Conservation (phyloP, 2,888 invertebrate genomes). For the Tetragonisca angustula region DNA sequence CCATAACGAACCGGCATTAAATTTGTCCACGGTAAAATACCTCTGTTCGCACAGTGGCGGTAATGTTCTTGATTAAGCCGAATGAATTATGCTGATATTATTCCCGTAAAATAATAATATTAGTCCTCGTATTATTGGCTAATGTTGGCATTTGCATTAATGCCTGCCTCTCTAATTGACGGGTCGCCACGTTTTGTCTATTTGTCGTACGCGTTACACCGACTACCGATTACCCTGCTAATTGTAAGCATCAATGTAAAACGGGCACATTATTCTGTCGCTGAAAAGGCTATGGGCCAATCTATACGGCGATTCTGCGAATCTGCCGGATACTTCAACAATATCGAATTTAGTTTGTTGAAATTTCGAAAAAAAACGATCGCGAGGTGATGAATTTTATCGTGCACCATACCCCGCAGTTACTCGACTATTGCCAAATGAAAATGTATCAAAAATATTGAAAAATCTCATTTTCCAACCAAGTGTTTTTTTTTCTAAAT, state of each 20-base stretch:
- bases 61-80: conserved; percentile 75
- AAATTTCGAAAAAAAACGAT: no score
- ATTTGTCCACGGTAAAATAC: conserved; percentile 73
- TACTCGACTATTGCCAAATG: background rate
- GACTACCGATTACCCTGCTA: conserved; percentile 34
- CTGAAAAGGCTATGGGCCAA: background rate
- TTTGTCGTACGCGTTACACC: conserved; percentile 40
- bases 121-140: conserved; percentile 71
- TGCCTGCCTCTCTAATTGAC: conserved; percentile 57
- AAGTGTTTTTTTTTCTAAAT: no score
- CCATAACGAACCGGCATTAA: conserved; percentile 54
- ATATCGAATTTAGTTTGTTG: background rate
- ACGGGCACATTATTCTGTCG: background rate
- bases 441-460: no score
- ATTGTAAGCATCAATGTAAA: background rate
- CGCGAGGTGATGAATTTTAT: background rate
- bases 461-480: no score
- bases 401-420: no score
- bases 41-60: conserved; percentile 64
- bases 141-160: conserved; percentile 75
- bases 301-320: background rate
- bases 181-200: conserved; percentile 54
- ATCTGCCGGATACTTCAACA: background rate
- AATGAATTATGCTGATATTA: conserved; percentile 76
- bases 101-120: conserved; percentile 74